These are phyloP conservation scores for Promerops cafer DNA, from an alignment of 2,113 vertebrate genomes.

Conservation along the genomic window DNA sequence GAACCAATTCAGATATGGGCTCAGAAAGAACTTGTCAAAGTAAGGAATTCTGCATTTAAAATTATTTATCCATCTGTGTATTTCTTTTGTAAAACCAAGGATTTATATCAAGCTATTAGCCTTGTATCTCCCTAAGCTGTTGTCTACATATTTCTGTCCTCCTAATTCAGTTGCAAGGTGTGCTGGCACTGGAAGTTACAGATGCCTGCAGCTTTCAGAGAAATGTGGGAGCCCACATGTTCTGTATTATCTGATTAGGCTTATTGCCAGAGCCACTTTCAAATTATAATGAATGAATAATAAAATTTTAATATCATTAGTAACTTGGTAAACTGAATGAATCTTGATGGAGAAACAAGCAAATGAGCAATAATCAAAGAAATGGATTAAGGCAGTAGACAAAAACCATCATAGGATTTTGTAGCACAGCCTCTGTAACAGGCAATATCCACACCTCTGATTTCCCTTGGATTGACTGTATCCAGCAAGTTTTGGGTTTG, in stretches of 20 bases:
- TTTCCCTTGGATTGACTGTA: not conserved
- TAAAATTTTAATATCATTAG: not conserved
- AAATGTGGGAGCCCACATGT: not conserved
- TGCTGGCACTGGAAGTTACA: not conserved
- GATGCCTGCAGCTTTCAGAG: not conserved
- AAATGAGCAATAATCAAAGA: not conserved
- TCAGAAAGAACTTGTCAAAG: constrained; percentile 96
- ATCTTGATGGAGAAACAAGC: not conserved
- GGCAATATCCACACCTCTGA: not conserved
- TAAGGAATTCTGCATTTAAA: constrained; percentile 59
- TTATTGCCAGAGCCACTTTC: not conserved
- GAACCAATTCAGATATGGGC: constrained; percentile 99
- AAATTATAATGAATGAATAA: not conserved
- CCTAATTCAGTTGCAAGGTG: not conserved
- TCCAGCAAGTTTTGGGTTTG: not conserved
- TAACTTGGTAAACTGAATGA: not conserved
- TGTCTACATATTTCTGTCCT: not conserved
- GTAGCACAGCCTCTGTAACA: not conserved
- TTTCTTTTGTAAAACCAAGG: not conserved
- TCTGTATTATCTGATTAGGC: not conserved
- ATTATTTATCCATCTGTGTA: not conserved
- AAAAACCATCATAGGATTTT: not conserved
- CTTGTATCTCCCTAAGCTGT: not conserved
- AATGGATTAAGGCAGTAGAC: not conserved
- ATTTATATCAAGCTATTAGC: not conserved